Evolutionary conservation across 1,140 invertebrate genomes (phyloP), one percentile per base, ranked within the genome.

Genomic region (Odontomachus brunneus): DNA sequence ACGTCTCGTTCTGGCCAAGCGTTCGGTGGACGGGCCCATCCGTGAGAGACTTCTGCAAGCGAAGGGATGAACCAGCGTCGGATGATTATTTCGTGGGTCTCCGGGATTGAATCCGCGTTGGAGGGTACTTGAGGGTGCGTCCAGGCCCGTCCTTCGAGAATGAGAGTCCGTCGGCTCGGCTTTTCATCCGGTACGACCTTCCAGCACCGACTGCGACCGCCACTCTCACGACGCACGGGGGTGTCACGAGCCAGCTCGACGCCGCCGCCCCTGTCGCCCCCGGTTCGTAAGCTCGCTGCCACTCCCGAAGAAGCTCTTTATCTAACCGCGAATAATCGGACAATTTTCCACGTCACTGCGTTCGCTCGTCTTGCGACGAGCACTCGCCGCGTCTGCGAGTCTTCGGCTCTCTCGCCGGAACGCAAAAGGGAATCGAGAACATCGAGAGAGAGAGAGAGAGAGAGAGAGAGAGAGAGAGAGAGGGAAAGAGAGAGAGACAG

Each of bases 21-120:
- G 38, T 44, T 44, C 38, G 72, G 78, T 84, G 84, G 82, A 90
- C 84, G 86, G 87, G 88, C 73, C 82, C 71, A 89, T 87, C 84
- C 83, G 88, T 71, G 83, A 89, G 89, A 89, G 89, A 89, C 49
- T 89, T 90, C 91, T 93, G 90, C 87, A 91, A 91, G 89, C 90
- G 92, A 92, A 92, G 88, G 90, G 88, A 91, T 91, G 88, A 92
- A 90, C 90, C 84, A 90, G 67, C 89, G 57, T 81, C 83, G 89
- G 91, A 93, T 93, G 91, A 94, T 94, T 93, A 94, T 93, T 93
- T 94, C 83, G 91, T 92, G 89, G 88, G 83, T 91, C 89, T 89
- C 86, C 83, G 86, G 90, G 91, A 94, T 94, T 94, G 90, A 92
- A 93, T 93, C 90, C 89, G 88, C 88, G 87, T 91, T 93, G 88